Conservation (phyloP, 2,888 invertebrate genomes). For the Parthenolecanium corni region DNA sequence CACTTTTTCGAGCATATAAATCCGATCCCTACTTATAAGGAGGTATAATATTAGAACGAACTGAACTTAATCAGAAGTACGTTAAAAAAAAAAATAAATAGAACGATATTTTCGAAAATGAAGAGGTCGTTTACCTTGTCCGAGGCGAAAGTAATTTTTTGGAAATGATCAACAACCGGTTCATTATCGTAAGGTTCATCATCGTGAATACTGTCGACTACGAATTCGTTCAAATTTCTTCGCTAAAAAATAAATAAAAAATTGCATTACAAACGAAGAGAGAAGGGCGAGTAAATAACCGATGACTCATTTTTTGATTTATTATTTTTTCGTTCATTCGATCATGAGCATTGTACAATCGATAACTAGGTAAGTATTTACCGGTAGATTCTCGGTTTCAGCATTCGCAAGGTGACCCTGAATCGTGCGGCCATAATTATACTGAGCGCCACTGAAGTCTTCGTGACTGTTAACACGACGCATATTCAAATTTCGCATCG, state of each 20-base stretch:
- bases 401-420: neutral
- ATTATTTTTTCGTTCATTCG: neutral
- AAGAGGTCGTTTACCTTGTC: conserved; percentile 7
- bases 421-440: conserved; percentile 8
- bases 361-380: neutral
- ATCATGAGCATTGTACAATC: neutral
- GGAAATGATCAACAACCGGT: conserved; percentile 17
- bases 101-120: no score
- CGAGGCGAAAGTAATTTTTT: conserved; percentile 1
- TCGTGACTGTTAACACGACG: conserved; percentile 22
- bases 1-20: no score
- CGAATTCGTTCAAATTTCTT: neutral
- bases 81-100: no score
- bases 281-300: no score
- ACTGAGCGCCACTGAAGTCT: conserved; percentile 15
- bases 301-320: no score
- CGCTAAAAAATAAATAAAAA: neutral
- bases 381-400: neutral
- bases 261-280: neutral
- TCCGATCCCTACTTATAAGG: no score
- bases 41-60: no score
- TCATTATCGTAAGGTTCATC: conserved; percentile 7
- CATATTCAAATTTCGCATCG: conserved; percentile 19
- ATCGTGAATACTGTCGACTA: neutral
- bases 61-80: no score